Evolutionary conservation across 2,797 vertebrate genomes (phyloP).

Genomic region (Limosa lapponica): DNA sequence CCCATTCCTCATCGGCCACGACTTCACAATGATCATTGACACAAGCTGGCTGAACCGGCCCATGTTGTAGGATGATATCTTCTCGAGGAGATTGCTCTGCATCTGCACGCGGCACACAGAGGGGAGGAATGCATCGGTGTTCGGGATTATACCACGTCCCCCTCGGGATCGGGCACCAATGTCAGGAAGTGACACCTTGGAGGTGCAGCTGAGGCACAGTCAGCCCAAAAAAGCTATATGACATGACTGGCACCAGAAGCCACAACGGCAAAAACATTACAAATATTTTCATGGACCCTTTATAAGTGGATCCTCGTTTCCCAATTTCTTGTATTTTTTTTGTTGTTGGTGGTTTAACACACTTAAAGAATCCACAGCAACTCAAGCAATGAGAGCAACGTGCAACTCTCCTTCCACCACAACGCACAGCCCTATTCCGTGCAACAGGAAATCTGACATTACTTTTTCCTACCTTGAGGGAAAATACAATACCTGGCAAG

Average conservation of each 20-base stretch:
- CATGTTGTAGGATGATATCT: conserved; percentile 53
- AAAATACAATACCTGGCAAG: conserved; percentile 85
- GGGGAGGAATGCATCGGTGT: neutral
- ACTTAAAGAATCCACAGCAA: neutral
- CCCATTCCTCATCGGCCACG: conserved; percentile 81
- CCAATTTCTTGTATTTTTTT: neutral
- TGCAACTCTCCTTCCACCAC: neutral
- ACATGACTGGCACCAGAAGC: neutral
- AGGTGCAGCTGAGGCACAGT: neutral
- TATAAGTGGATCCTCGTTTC: neutral
- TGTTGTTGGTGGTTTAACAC: neutral
- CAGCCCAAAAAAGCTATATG: neutral
- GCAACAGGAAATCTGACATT: neutral
- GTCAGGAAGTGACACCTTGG: neutral
- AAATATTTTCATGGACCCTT: accelerated
- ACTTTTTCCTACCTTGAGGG: neutral
- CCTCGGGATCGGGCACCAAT: neutral
- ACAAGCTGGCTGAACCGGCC: conserved; percentile 85
- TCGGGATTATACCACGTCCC: accelerated
- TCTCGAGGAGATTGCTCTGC: conserved; percentile 62
- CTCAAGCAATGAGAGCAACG: neutral
- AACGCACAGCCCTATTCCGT: accelerated
- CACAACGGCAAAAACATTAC: accelerated
- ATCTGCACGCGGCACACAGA: neutral
- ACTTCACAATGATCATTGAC: conserved; percentile 87